These are phyloP conservation scores for Oryzias woworae DNA, from an alignment of 2,113 vertebrate species.

Conservation along the genomic window DNA sequence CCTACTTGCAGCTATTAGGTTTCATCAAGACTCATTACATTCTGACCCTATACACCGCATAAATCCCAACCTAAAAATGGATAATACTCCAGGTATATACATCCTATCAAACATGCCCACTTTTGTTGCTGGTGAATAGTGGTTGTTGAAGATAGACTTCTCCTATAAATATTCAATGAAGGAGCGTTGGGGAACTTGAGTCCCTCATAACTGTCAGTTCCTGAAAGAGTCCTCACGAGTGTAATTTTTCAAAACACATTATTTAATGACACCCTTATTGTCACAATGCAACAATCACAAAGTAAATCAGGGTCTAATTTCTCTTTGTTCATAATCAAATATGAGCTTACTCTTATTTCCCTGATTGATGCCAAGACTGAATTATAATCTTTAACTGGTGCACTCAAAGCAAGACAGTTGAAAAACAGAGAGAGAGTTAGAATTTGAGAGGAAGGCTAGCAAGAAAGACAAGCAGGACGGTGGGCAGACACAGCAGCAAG, in stretches of 20 bases:
- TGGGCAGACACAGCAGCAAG: constrained; percentile 56
- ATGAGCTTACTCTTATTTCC: neutral
- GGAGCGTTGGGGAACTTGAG: neutral
- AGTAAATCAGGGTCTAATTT: neutral
- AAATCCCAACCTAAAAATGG: constrained; percentile 44
- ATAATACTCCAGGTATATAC: constrained; percentile 20
- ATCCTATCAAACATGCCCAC: constrained; percentile 16
- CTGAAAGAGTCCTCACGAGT: constrained; percentile 1
- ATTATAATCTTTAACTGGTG: constrained; percentile 1
- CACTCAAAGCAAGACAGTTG: constrained; percentile 7
- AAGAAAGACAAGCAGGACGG: constrained; percentile 46
- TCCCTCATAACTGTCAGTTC: neutral
- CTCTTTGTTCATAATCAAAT: constrained; percentile 13
- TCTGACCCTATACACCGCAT: constrained; percentile 48
- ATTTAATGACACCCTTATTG: constrained; percentile 10
- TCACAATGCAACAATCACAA: constrained; percentile 21
- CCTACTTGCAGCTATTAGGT: constrained; percentile 68
- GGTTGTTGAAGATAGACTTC: constrained; percentile 3
- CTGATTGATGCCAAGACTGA: constrained; percentile 20
- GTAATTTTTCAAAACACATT: neutral
- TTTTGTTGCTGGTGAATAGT: constrained; percentile 17
- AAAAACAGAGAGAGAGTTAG: constrained; percentile 10
- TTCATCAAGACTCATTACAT: constrained; percentile 69
- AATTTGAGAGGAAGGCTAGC: constrained; percentile 34
- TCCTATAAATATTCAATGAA: constrained; percentile 1